Evolutionary conservation across 2,113 vertebrate genomes (phyloP), one percentile per base, ranked within the genome.

Genomic region (Elaphurus davidianus): DNA sequence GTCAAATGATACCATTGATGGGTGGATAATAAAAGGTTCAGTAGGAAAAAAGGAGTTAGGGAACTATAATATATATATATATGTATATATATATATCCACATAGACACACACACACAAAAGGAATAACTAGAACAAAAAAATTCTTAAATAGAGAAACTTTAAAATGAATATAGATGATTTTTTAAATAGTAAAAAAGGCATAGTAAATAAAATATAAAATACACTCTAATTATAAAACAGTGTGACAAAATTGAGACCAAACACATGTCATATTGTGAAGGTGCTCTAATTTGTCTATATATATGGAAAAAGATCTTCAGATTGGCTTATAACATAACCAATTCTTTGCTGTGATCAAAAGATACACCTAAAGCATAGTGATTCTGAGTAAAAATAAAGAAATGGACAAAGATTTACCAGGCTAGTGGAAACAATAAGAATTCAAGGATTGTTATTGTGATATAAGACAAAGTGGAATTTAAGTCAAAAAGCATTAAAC

Each of bases 291-390:
- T 50, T 86, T 21, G 19, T 45, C 30, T 90, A 23, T 40, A 23
- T 87, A 52, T 87, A 33, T 81, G 47, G 45, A 47, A 95, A 95
- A 95, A 95, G 62, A 87, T 71, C 62, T 90, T 91, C 76, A 93
- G 43, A 79, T 50, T 78, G 50, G 6, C 83, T 93, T 19, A 60
- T 5, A 79, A 16, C 64, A 87, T 83, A 83, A 67, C 62, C 6
- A 76, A 54, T 5, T 87, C 86, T 84, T n/a, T 19, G 7, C 5
- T 81, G 13, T 91, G 71, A 93, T 87, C 71, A 78, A 89, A 81
- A 88, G 40, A 79, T 5, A 55, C 13, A 71, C 12, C 27, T 27
- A 79, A 82, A 95, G 60, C 25, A 60, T 17, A 93, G 23, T 86
- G 33, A 89, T 25, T 90, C 78, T 67, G 23, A 91, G 21, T 47